Evolutionary conservation across 2,797 vertebrate genomes (phyloP).

Genomic region (Naso thynnoides): DNA sequence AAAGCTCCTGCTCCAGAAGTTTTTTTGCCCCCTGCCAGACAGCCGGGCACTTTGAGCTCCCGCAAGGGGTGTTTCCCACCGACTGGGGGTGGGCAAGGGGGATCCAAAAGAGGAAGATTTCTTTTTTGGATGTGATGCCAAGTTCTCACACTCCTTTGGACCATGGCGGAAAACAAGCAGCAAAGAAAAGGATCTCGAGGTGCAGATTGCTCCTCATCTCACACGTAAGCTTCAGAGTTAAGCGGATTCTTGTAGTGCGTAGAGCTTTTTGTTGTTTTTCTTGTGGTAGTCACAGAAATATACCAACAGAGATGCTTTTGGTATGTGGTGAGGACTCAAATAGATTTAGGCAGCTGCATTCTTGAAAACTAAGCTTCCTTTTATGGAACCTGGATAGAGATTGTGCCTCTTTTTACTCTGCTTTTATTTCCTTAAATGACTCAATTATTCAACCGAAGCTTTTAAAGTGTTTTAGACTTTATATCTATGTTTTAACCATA

Average conservation of each 20-base stretch:
- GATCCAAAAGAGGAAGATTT: slow-evolving; percentile 59
- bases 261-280: slow-evolving; percentile 25
- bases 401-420: slow-evolving; percentile 15
- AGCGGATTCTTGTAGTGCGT: slow-evolving; percentile 18
- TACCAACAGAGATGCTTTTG: slow-evolving; percentile 66
- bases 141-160: slow-evolving; percentile 78
- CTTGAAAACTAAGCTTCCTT: slow-evolving; percentile 54
- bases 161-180: slow-evolving; percentile 79
- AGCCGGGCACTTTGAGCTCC: slow-evolving; percentile 61
- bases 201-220: slow-evolving; percentile 52
- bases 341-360: slow-evolving; percentile 61
- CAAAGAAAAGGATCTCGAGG: slow-evolving; percentile 67
- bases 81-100: slow-evolving; percentile 50
- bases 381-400: slow-evolving; percentile 39
- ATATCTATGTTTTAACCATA: not conserved
- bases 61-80: slow-evolving; percentile 71
- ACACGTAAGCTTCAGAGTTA: slow-evolving; percentile 68
- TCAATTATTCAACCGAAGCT: slow-evolving; percentile 1
- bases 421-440: not conserved
- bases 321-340: slow-evolving; percentile 72
- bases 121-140: slow-evolving; percentile 73
- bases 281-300: slow-evolving; percentile 34
- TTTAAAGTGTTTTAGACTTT: slow-evolving; percentile 8
- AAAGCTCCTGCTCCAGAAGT: no score
- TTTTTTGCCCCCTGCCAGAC: slow-evolving; percentile 58